Evolutionary conservation across 2,797 vertebrate species (phyloP).

Genomic region (Anguilla marmorata): DNA sequence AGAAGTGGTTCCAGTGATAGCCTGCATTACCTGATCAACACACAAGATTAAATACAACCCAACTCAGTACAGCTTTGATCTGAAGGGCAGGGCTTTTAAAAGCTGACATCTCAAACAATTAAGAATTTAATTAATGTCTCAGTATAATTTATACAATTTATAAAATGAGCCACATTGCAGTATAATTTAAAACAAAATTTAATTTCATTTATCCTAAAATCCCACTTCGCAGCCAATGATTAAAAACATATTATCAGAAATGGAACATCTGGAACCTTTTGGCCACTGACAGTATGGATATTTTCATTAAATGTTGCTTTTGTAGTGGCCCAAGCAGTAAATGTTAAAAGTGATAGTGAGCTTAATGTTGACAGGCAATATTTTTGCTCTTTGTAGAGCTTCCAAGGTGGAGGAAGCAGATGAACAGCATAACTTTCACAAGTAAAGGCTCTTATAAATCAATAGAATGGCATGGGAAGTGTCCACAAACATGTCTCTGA

Average conservation of each 20-base stretch:
- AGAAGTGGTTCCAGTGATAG: neutral
- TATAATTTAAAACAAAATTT: constrained; percentile 6
- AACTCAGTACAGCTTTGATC: neutral
- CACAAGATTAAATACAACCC: neutral
- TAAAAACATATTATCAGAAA: constrained; percentile 78
- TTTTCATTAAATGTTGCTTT: constrained; percentile 25
- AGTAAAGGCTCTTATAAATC: neutral
- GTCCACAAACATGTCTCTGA: neutral
- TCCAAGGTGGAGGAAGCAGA: neutral
- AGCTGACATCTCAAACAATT: neutral
- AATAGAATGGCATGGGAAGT: neutral
- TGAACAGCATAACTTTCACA: neutral
- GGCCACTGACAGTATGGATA: constrained; percentile 17
- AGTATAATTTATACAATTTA: neutral
- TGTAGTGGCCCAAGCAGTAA: neutral
- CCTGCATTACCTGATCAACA: neutral
- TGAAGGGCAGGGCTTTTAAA: neutral
- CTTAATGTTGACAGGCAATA: constrained; percentile 12
- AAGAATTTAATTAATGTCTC: neutral
- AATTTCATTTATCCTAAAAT: constrained; percentile 50
- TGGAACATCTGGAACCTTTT: constrained; percentile 50
- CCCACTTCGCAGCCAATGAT: constrained; percentile 70
- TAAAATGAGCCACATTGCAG: neutral
- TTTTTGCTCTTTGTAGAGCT: neutral
- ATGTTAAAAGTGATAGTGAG: constrained; percentile 16